phyloP scores from a whole-genome alignment of 2,888 invertebrate genomes.

The Pachydiplax longipennis region DNA sequence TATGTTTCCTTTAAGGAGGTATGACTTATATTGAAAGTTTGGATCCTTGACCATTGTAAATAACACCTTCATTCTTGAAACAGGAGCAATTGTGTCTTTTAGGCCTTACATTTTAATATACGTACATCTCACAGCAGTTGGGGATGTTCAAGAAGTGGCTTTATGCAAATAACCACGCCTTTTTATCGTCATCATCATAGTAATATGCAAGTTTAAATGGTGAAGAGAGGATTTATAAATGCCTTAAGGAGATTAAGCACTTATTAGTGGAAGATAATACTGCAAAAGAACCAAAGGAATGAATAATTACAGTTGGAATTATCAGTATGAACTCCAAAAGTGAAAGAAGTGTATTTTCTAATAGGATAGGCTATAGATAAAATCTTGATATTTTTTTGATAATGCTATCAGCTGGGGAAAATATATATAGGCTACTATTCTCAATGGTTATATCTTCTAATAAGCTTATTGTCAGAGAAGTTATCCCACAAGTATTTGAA shows the following conservation, averaged over 20 bases:
- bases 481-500: not conserved
- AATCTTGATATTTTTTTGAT: not conserved
- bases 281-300: not conserved
- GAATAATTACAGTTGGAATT: not conserved
- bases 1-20: not conserved
- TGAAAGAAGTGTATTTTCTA: not conserved
- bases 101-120: constrained; percentile 20
- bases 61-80: not conserved
- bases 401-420: not conserved
- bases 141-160: not conserved
- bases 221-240: not conserved
- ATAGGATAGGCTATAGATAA: no score
- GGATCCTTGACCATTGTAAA: constrained; percentile 10
- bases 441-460: not conserved
- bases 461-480: not conserved
- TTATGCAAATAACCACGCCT: not conserved
- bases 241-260: not conserved
- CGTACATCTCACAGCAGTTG: not conserved
- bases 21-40: not conserved
- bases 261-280: not conserved
- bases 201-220: not conserved
- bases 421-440: not conserved
- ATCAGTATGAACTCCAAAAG: no score
- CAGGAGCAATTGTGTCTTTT: constrained; percentile 9
- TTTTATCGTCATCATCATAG: not conserved